phyloP scores from a whole-genome alignment of 2,888 invertebrate genomes.

The Drosophila picticornis region DNA sequence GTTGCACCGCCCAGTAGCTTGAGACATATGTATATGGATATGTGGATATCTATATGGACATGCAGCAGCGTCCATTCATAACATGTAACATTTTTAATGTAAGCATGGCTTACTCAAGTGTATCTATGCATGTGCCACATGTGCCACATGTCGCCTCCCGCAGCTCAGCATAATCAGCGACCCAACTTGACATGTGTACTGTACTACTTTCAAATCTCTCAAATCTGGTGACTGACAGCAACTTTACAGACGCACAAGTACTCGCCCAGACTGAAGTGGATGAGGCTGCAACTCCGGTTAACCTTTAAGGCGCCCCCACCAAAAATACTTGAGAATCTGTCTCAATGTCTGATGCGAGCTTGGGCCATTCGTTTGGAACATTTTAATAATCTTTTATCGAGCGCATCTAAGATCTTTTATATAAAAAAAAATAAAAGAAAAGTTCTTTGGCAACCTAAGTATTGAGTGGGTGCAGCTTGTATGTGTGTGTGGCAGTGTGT shows the following conservation, averaged over 20 bases:
- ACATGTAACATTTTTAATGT: background rate
- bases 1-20: background rate
- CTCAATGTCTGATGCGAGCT: conserved; percentile 46
- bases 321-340: conserved; percentile 61
- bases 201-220: conserved; percentile 41
- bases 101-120: background rate
- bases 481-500: background rate
- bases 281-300: conserved; percentile 17
- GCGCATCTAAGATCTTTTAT: conserved; percentile 45
- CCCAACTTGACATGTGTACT: conserved; percentile 19
- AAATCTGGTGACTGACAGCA: conserved; percentile 50
- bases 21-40: background rate
- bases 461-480: background rate
- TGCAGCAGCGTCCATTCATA: background rate
- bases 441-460: background rate
- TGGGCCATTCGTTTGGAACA: conserved; percentile 73
- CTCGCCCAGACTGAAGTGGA: conserved; percentile 33
- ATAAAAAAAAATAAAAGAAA: background rate
- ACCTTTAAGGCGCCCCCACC: conserved; percentile 15
- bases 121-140: background rate
- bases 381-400: conserved; percentile 82
- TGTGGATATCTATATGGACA: background rate
- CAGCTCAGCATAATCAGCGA: conserved; percentile 23
- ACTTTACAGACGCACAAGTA: conserved; percentile 59
- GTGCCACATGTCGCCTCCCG: conserved; percentile 11